phyloP scores from a whole-genome alignment of 2,888 invertebrate species.

The Macaria notata region DNA sequence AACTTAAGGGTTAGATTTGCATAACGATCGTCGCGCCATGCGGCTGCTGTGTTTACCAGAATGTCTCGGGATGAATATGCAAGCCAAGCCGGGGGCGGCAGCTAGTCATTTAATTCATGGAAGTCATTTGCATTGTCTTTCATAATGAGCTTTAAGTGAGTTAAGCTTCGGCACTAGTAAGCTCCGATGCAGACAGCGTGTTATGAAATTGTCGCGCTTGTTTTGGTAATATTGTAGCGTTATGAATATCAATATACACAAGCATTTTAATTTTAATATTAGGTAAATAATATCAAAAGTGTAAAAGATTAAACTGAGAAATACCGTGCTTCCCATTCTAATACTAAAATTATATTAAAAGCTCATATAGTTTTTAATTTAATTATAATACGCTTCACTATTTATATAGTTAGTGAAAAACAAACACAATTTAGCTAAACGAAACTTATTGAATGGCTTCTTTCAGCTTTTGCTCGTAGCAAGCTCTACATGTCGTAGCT shows the following conservation, averaged over 20 bases:
- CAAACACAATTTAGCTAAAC: too few species aligned
- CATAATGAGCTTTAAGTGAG: constrained; percentile 5
- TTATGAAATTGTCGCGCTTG: neutral
- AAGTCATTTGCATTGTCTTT: constrained; percentile 28
- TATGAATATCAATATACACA: too few species aligned
- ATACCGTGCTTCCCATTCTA: too few species aligned
- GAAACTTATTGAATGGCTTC: too few species aligned
- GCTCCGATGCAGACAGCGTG: neutral
- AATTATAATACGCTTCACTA: too few species aligned
- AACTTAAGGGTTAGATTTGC: constrained; percentile 77
- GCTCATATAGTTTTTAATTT: too few species aligned
- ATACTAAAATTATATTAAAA: too few species aligned
- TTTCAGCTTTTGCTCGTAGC: constrained; percentile 1
- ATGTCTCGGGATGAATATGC: constrained; percentile 27
- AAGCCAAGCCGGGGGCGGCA: constrained; percentile 18
- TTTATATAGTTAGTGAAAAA: too few species aligned
- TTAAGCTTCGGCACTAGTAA: constrained; percentile 2
- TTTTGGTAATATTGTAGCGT: too few species aligned
- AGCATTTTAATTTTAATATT: too few species aligned
- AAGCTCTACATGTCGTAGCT: constrained; percentile 3
- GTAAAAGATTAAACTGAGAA: too few species aligned
- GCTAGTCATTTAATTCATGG: constrained; percentile 26
- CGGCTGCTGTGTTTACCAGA: constrained; percentile 37
- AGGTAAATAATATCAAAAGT: too few species aligned
- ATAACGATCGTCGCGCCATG: constrained; percentile 57